Base-by-base conservation (phyloP, 30 jellyfish, hydroid and myxozoan genomes). In the Aurelia aurita region DNA sequence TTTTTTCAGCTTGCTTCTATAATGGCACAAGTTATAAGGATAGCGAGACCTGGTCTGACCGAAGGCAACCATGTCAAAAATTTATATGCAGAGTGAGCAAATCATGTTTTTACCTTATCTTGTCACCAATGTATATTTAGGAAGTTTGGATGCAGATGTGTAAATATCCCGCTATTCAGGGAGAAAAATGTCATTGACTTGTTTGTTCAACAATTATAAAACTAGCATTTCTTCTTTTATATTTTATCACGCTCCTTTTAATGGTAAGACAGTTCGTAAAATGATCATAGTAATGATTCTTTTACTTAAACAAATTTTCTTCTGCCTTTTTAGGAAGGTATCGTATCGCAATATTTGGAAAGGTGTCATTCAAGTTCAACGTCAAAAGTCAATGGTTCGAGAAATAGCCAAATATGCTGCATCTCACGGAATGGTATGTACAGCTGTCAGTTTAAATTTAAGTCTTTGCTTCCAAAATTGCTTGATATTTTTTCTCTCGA, bases 11-110 rank as follows among this genome's bases (percentile, higher is more conserved):
- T 3, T 85, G 95, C 59, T 74, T 66, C 65, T 73, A 44, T 43
- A 74, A 85, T 58, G 95, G 95, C 31, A 32, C 79, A 8, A 62
- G 78, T 10, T 85, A 66, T 89, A 73, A 73, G 31, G 61, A 85
- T 54, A 69, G 79, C 7, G 85, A 68, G 2, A 31, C 7, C 26
- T 85, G 95, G 95, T 26, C 84, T 2, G 73, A 64, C 28, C 28
- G 23, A 3, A 16, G 10, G 22, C 39, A 64, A 2, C 84, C 95
- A 45, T 85, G 95, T 69, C 66, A 32, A 51, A 74, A 63, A 15
- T 49, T 44, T 64, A 71, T 67, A 1, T 85, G 95, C 44, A 79
- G 85, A 19, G 95, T 85, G 46, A 73, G 95, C 31, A 43, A 4
- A 31, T 31, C 3, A 53, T 3, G 10, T 29, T 23, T 54, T 73